Evolutionary conservation across 92 coral and sea anemone species (phyloP).

Genomic region (Pocillopora meandrina): DNA sequence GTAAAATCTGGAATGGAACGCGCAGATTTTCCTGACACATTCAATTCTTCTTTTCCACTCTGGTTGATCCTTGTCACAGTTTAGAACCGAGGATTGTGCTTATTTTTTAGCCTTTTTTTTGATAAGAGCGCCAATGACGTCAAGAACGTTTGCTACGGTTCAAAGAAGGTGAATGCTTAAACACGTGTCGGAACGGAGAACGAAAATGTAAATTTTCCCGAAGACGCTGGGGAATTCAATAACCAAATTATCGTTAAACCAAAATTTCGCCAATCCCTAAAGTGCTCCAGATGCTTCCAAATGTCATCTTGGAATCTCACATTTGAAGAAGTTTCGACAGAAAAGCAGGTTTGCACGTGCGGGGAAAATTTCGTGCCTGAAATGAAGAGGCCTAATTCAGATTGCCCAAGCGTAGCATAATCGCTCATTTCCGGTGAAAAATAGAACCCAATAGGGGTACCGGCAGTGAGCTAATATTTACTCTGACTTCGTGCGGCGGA

Average conservation of each 20-base stretch:
- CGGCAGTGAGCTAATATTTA: slow-evolving; percentile 70
- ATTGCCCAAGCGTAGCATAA: slow-evolving; percentile 36
- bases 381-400: slow-evolving; percentile 30
- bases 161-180: slow-evolving; percentile 48
- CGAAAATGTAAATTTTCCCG: slow-evolving; percentile 31
- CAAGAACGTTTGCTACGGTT: slow-evolving; percentile 38
- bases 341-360: slow-evolving; percentile 35
- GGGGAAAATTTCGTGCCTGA: slow-evolving; percentile 40
- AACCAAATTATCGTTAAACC: slow-evolving; percentile 1
- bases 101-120: slow-evolving; percentile 8
- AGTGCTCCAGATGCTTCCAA: background rate
- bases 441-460: slow-evolving; percentile 54
- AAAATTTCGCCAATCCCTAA: background rate
- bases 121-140: slow-evolving; percentile 36
- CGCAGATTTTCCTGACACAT: background rate
- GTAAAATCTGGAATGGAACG: slow-evolving; percentile 4
- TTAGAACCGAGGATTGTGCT: background rate
- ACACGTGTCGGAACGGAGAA: slow-evolving; percentile 40
- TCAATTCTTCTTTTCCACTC: background rate
- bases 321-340: slow-evolving; percentile 4
- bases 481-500: slow-evolving; percentile 33
- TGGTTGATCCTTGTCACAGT: background rate
- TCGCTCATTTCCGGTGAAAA: slow-evolving; percentile 70
- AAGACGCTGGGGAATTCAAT: slow-evolving; percentile 43
- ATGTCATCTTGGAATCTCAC: background rate